Conservation (phyloP, 2,113 vertebrate genomes). For the Panthera tigris region DNA sequence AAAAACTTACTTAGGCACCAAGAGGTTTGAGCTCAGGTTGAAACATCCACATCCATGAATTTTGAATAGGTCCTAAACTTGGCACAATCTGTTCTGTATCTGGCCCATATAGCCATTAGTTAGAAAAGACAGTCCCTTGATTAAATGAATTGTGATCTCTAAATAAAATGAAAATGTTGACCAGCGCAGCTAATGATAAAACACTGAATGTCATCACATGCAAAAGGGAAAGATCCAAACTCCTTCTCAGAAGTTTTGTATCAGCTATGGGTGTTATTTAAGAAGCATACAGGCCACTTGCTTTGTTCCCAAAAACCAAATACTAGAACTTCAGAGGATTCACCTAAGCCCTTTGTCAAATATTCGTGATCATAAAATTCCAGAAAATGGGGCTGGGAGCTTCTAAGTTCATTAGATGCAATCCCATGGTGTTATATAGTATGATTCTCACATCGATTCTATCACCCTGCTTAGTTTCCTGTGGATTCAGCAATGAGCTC, state of each 20-base stretch:
- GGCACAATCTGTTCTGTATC: conserved; percentile 31
- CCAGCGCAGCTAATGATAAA: conserved; percentile 38
- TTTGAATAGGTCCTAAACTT: conserved; percentile 59
- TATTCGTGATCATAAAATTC: conserved; percentile 49
- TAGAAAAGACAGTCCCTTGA: not conserved
- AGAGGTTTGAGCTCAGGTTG: conserved; percentile 59
- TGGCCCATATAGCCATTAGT: not conserved
- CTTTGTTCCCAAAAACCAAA: conserved; percentile 51
- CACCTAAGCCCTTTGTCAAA: conserved; percentile 53
- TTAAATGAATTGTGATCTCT: conserved; percentile 54
- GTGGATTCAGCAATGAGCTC: not conserved
- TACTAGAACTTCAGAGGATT: conserved; percentile 43
- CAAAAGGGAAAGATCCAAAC: not conserved
- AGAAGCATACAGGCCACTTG: conserved; percentile 48
- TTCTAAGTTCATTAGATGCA: not conserved
- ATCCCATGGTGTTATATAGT: not conserved
- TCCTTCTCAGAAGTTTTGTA: conserved; percentile 31
- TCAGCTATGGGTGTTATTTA: conserved; percentile 32
- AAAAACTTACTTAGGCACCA: conserved; percentile 59
- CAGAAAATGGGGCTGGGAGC: conserved; percentile 1
- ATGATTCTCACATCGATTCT: not conserved
- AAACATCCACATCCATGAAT: conserved; percentile 53
- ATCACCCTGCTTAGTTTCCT: not conserved
- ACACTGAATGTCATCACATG: not conserved
- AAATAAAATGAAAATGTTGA: conserved; percentile 62